These are phyloP conservation scores for Oscheius onirici DNA, from an alignment of 2,888 invertebrate genomes.

Conservation along the genomic window DNA sequence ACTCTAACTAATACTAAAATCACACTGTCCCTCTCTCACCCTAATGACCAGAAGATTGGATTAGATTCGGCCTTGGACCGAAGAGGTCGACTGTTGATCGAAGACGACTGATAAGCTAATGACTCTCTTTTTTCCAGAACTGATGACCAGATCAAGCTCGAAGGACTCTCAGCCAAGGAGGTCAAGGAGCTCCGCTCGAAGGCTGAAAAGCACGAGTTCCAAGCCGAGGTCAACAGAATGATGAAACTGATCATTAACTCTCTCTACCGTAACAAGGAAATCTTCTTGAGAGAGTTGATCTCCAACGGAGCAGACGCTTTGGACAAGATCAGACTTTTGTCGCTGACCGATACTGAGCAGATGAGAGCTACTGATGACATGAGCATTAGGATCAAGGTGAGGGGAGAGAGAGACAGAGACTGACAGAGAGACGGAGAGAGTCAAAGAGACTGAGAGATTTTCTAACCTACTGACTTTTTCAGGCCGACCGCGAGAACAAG, in stretches of 20 bases:
- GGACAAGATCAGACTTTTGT: slow-evolving; percentile 93
- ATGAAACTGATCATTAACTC: slow-evolving; percentile 99
- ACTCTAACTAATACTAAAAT: no score
- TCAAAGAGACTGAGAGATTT: no score
- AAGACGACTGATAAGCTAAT: neutral
- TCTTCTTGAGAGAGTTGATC: slow-evolving; percentile 84
- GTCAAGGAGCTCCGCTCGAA: slow-evolving; percentile 88
- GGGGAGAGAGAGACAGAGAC: neutral
- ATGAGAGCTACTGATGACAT: slow-evolving; percentile 84
- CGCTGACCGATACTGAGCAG: slow-evolving; percentile 86
- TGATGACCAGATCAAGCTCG: slow-evolving; percentile 94
- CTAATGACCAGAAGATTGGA: no score
- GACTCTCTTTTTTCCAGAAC: slow-evolving; percentile 77
- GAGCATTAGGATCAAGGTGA: slow-evolving; percentile 84
- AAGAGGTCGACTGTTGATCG: neutral
- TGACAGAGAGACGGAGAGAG: no score
- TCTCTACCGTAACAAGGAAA: slow-evolving; percentile 96
- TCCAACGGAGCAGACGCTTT: slow-evolving; percentile 99
- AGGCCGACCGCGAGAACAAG: slow-evolving; percentile 89
- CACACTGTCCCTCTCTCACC: no score
- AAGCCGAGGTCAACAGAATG: slow-evolving; percentile 99
- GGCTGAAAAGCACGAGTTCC: slow-evolving; percentile 81
- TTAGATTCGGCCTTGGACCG: no score
- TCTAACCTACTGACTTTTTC: no score
- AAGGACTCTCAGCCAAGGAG: slow-evolving; percentile 92